phyloP scores from a whole-genome alignment of 2,888 invertebrate genomes.

The Ophraella communa region DNA sequence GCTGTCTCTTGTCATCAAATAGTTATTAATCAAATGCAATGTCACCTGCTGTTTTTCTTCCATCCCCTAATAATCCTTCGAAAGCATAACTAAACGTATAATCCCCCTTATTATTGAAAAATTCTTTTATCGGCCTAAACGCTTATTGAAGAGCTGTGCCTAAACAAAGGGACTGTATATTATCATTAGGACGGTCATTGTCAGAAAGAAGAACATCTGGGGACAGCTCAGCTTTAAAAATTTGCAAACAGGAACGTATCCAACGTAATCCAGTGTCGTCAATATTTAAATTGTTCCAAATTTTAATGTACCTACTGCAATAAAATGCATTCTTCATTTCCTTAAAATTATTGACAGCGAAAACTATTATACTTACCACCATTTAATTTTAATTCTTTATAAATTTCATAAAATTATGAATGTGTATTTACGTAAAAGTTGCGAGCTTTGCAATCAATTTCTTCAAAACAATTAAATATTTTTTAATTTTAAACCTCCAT shows the following conservation, averaged over 20 bases:
- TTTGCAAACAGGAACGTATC: neutral
- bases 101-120: slow-evolving; percentile 21
- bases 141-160: slow-evolving; percentile 27
- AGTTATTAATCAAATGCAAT: neutral
- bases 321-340: no score
- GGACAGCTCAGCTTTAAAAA: slow-evolving; percentile 11
- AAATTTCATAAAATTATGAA: no score
- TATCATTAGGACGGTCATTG: slow-evolving; percentile 37
- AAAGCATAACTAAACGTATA: slow-evolving; percentile 13
- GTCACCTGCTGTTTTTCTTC: neutral
- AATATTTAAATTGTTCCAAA: no score
- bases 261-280: no score
- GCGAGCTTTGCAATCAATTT: no score
- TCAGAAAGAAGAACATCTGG: slow-evolving; percentile 38
- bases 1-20: neutral
- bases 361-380: no score
- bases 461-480: no score
- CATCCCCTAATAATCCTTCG: neutral
- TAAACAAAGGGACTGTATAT: slow-evolving; percentile 31
- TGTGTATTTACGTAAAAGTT: no score
- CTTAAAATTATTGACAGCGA: no score
- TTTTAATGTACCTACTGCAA: no score
- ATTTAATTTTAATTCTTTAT: no score
- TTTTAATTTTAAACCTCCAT: no score
- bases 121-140: slow-evolving; percentile 27